phyloP scores from a whole-genome alignment of 2,797 vertebrate genomes.

The Pseudochromis fuscus region DNA sequence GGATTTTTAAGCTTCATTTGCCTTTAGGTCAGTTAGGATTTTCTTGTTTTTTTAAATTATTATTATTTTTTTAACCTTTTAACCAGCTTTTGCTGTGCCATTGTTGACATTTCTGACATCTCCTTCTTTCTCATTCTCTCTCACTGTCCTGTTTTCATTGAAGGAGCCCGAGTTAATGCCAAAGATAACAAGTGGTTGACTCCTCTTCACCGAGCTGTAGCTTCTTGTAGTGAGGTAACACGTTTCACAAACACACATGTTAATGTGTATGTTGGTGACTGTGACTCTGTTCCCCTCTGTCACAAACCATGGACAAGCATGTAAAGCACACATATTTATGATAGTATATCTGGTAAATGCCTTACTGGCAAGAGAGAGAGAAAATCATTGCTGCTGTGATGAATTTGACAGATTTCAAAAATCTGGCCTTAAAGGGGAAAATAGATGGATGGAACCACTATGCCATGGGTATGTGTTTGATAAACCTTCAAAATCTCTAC shows the following conservation, averaged over 20 bases:
- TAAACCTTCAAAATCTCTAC: conserved; percentile 24
- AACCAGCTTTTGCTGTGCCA: neutral
- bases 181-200: conserved; percentile 99
- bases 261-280: conserved; percentile 17
- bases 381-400: neutral
- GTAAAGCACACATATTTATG: neutral
- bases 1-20: neutral
- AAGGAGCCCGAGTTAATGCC: conserved; percentile 99
- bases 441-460: neutral
- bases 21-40: neutral
- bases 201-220: conserved; percentile 97
- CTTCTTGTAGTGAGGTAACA: conserved; percentile 97
- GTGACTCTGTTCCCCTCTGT: neutral
- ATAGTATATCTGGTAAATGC: neutral
- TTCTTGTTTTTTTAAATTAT: no score
- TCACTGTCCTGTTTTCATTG: conserved; percentile 42
- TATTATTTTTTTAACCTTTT: no score
- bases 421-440: conserved; percentile 22
- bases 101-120: conserved; percentile 11
- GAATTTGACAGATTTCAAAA: conserved; percentile 2
- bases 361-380: neutral
- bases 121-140: conserved; percentile 10
- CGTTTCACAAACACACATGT: conserved; percentile 29
- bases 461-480: conserved; percentile 28
- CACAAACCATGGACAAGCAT: neutral